phyloP scores from a whole-genome alignment of 2,113 vertebrate species.

The Chelonoidis abingdonii region DNA sequence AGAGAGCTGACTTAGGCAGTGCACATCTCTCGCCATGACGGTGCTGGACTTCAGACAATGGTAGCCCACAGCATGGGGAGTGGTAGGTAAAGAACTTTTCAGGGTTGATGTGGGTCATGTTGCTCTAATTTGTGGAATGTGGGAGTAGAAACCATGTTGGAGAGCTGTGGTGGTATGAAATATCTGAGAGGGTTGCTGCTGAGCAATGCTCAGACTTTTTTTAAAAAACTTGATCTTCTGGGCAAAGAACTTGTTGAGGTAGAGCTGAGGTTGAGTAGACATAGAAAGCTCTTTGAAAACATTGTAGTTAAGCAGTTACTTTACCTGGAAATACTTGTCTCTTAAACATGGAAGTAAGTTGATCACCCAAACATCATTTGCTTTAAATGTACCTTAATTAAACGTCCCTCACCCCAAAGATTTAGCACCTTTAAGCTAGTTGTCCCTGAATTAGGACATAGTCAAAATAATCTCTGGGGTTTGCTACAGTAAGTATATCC shows the following conservation, averaged over 20 bases:
- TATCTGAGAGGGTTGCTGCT: no score
- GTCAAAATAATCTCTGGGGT: neutral
- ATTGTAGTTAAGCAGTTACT: neutral
- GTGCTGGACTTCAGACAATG: neutral
- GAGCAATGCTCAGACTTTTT: neutral
- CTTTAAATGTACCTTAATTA: neutral
- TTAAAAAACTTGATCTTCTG: neutral
- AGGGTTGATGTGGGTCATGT: neutral
- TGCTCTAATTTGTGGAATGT: neutral
- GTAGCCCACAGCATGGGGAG: neutral
- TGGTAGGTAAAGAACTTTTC: neutral
- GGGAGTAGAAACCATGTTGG: neutral
- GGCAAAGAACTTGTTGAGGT: neutral
- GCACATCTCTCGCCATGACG: neutral
- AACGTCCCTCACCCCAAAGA: neutral
- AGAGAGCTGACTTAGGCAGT: neutral
- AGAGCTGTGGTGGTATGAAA: neutral
- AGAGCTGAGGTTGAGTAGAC: neutral
- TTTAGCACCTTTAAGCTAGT: neutral
- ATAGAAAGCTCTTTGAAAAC: neutral
- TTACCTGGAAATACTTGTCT: no score
- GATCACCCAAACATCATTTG: no score
- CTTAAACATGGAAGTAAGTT: no score
- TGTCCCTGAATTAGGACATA: neutral
- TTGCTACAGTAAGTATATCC: neutral